Evolutionary conservation across 2,888 invertebrate species (phyloP).

Genomic region (Cataglyphis cursor): DNA sequence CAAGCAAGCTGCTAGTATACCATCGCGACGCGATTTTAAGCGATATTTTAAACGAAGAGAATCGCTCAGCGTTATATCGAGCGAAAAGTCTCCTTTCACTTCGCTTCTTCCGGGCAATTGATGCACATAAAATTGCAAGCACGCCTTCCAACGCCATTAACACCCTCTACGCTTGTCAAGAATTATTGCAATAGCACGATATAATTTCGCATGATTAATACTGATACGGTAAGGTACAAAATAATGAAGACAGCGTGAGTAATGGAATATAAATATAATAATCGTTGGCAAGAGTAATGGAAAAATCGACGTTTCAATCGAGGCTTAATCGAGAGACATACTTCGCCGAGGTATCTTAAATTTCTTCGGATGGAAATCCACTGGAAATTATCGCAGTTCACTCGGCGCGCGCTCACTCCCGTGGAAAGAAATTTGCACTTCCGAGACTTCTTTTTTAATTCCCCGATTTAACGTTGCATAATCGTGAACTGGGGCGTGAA

Average conservation of each 20-base stretch:
- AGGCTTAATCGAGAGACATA: slow-evolving; percentile 33
- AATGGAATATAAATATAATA: slow-evolving; percentile 26
- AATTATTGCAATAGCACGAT: neutral
- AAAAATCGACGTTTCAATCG: slow-evolving; percentile 24
- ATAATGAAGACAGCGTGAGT: neutral
- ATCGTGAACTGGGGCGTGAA: slow-evolving; percentile 67
- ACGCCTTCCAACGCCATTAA: slow-evolving; percentile 43
- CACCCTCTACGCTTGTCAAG: neutral
- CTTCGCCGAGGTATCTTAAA: slow-evolving; percentile 29
- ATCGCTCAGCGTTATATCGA: slow-evolving; percentile 27
- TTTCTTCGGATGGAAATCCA: slow-evolving; percentile 47
- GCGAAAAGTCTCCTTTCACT: slow-evolving; percentile 39
- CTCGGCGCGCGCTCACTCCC: slow-evolving; percentile 46
- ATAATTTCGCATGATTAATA: slow-evolving; percentile 9
- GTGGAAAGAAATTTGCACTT: slow-evolving; percentile 56
- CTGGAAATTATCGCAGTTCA: slow-evolving; percentile 47
- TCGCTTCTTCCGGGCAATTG: slow-evolving; percentile 44
- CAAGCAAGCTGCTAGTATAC: slow-evolving; percentile 63
- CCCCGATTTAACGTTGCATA: slow-evolving; percentile 65
- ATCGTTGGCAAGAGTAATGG: neutral
- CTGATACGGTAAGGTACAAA: neutral
- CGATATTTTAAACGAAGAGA: slow-evolving; percentile 7
- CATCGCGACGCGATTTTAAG: slow-evolving; percentile 36
- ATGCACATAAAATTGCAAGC: slow-evolving; percentile 38
- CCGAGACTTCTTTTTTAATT: slow-evolving; percentile 63